Base-by-base conservation (phyloP, 2,888 invertebrate genomes). In the Gnatocerus cornutus region DNA sequence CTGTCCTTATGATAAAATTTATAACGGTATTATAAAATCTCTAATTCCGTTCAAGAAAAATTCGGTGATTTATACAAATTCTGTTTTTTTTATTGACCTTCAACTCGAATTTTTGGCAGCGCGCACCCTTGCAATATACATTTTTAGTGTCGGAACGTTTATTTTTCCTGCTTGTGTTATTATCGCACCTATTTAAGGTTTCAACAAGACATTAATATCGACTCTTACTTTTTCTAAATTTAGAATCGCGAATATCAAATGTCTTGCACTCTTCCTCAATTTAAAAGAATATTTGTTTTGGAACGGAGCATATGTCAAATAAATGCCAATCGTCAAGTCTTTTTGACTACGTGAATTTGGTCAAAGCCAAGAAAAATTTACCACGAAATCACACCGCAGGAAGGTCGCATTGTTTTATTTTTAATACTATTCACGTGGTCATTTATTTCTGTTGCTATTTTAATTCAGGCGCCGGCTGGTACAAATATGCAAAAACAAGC, bases 401-500 rank as follows among this genome's bases (percentile, higher is more conserved):
- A 52, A 69, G 66, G 66, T 62, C 69, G 58, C 37, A 68, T 68
- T 55, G 65, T 65, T 59, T 69, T 69, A 69, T 69, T 69, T 69
- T 69, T 69, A 52, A 50, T 21, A 10, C 63, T 9, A 56, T 43
- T 68, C 68, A 68, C 63, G 68, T 68, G 69, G 56, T 55, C 12
- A 37, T 59, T 56, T 59, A 68, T 63, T 69, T 37, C 56, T 16
- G 64, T 27, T 12, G 43, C 68, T 64, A 69, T 69, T 69, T 63
- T 48, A 41, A 63, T 59, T 43, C 21, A 61, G 69, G 69, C 69
- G 69, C 69, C 69, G 41, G 29, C 27, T 13, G 14, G 7, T 53
- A 10, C 56, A 41, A 16, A 39, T 14, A 43, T 30, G 5, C 45
- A 43, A 21, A 50, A 62, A 62, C 33, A 39, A 41, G 37, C 4